Conservation (phyloP, 2,888 invertebrate genomes). For the Andrena camellia region DNA sequence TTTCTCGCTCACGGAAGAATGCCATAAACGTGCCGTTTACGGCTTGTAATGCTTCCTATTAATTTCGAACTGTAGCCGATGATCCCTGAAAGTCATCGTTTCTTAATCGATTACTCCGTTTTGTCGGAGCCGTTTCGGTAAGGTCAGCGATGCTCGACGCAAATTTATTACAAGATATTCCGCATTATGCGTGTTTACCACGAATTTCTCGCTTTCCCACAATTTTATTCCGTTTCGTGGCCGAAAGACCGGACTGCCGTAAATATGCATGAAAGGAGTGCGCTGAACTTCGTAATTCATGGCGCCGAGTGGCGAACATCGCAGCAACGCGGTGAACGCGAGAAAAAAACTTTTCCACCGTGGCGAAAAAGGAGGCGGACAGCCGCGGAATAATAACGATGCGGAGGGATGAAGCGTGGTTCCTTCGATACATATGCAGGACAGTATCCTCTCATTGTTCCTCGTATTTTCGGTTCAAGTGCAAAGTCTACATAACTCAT, state of each 20-base stretch:
- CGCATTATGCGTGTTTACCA: conserved; percentile 30
- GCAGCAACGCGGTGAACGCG: background rate
- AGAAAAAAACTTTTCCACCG: background rate
- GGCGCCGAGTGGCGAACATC: conserved; percentile 56
- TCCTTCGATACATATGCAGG: background rate
- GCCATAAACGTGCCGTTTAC: conserved; percentile 6
- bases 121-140: background rate
- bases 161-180: conserved; percentile 44
- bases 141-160: conserved; percentile 5
- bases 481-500: conserved; percentile 1
- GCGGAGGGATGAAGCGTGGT: background rate
- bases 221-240: conserved; percentile 24
- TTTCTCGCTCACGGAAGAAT: background rate
- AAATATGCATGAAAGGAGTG: conserved; percentile 70
- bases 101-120: background rate
- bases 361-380: background rate
- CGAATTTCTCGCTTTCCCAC: conserved; percentile 37
- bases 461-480: background rate
- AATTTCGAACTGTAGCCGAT: background rate
- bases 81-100: background rate
- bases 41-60: background rate
- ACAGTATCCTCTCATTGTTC: background rate
- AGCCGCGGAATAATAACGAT: background rate
- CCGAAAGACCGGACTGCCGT: conserved; percentile 47
- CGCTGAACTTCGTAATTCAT: conserved; percentile 76